Base-by-base conservation (phyloP, 2,888 invertebrate species). In the Theretra japonica region DNA sequence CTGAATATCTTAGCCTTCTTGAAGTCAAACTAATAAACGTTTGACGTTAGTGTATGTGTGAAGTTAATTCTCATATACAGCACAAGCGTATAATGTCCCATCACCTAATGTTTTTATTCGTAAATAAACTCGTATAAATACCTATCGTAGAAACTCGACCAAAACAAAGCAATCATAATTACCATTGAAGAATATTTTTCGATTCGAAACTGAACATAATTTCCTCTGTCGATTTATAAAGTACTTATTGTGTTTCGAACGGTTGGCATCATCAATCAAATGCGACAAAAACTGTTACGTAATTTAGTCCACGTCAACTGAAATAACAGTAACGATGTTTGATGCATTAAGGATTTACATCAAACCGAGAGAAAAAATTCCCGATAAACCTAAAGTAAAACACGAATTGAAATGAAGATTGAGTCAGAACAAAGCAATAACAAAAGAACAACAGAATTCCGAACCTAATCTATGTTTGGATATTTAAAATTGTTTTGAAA, bases 401-500 rank as follows among this genome's bases (percentile, higher is more conserved):
- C 23, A 15, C 23, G 65, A 65, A 62, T 62, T 21, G 62, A 62
- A 65, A 65, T 48, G 23, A 17, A 21, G 75, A 70, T 72, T 75
- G 30, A 75, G 59, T 79, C 41, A 59, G 72, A 73, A 77, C 74
- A 74, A 78, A 78, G 75, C 70, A 76, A 82, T 79, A 72, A 75
- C 71, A 77, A 79, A 79, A 76, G 75, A 73, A 77, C 62, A 71
- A 53, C 75, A 77, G 75, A 75, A 74, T 75, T 75, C 74, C 75
- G 74, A 53, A 30, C 30, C 30, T 76, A 74, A 75, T 77, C 75
- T 76, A 76, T 75, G 74, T 76, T 77, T 77, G 75, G 73, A 56
- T 76, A 76, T 79, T 78, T 82, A 76, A 79, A 82, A 79, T 81
- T 82, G 79, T 80, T 79, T 80, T 65, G 65, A 33, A 65, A 83